Evolutionary conservation across 2,888 invertebrate species (phyloP), one percentile per base, ranked within the genome.

Genomic region (Latrodectus elegans): DNA sequence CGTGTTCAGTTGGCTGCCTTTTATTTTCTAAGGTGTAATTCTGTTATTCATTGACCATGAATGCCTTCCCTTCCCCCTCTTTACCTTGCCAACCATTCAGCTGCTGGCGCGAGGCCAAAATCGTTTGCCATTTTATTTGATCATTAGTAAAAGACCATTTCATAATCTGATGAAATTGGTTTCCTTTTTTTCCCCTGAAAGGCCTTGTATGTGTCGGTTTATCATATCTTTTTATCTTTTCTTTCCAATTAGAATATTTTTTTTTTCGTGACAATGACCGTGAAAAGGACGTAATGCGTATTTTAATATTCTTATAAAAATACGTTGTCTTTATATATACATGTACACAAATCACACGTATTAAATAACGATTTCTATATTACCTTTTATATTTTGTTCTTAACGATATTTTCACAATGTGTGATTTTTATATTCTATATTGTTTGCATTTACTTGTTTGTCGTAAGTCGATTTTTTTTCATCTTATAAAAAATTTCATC

Each of bases 201-300:
- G 60, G 12, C 60, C 60, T 60, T 60, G 60, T 60, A 60, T 60
- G 6, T 11, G 10, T 12, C 60, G 12, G 60, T 60, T 6, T 15
- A n/a, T 60, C 3, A 60, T 60, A 60, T 60, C 60, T 60, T 60
- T 60, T 15, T 60, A 12, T 15, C 60, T 60, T 60, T 60, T 55
- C 15, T 60, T 60, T 60, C 11, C 60, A 12, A 12, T 38, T 38
- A 15, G 60, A 60, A 60, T 60, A n/a, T 15, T 60, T 60, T 10
- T 60, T 10, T n/a, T n/a, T n/a, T 60, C 60, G 67, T 38, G 81
- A 74, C 73, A 73, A 73, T 81, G 81, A 74, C 81, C 81, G 81
- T 81, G 65, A 53, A 60, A 60, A 60, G 60, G 60, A 60, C 60
- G 60, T 15, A 60, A 15, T 60, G 12, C 60, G 60, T 60, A 60